Conservation (phyloP, 2,797 vertebrate species). For the Telmatherina bonti region DNA sequence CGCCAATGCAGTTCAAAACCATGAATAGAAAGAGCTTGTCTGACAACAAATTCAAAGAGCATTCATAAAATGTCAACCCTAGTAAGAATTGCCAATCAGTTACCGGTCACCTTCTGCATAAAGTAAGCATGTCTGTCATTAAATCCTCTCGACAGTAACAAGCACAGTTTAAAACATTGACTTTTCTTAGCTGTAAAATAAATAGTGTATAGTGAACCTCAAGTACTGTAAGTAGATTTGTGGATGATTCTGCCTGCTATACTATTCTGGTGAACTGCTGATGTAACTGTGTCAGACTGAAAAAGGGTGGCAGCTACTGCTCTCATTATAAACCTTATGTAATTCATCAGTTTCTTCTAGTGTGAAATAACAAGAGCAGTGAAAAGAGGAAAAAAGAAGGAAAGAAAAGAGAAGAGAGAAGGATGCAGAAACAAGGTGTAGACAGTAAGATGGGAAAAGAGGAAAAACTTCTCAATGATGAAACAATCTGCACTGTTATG, state of each 20-base stretch:
- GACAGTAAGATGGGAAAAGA: conserved; percentile 73
- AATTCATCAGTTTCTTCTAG: conserved; percentile 66
- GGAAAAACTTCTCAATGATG: conserved; percentile 90
- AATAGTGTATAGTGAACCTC: conserved; percentile 16
- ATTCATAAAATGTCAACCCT: not conserved
- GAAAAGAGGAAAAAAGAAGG: conserved; percentile 30
- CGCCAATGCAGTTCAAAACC: not conserved
- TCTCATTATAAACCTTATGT: conserved; percentile 76
- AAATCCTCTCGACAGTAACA: conserved; percentile 2
- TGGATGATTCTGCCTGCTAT: conserved; percentile 30
- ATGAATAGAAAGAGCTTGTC: not conserved
- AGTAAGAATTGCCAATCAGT: not conserved
- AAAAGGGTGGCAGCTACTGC: conserved; percentile 55
- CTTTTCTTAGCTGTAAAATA: conserved; percentile 6
- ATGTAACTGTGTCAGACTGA: conserved; percentile 64
- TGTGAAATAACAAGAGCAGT: conserved; percentile 35
- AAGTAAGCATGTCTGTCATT: not conserved
- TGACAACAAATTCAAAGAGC: not conserved
- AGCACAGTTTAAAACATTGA: not conserved
- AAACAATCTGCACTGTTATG: conserved; percentile 82
- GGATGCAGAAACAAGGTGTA: conserved; percentile 58
- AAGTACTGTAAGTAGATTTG: conserved; percentile 30
- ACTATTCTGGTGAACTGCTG: conserved; percentile 42
- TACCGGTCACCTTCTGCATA: not conserved
- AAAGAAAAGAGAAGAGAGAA: conserved; percentile 34